phyloP scores from a whole-genome alignment of 2,888 invertebrate species.

The Falcaria lacertinaria region DNA sequence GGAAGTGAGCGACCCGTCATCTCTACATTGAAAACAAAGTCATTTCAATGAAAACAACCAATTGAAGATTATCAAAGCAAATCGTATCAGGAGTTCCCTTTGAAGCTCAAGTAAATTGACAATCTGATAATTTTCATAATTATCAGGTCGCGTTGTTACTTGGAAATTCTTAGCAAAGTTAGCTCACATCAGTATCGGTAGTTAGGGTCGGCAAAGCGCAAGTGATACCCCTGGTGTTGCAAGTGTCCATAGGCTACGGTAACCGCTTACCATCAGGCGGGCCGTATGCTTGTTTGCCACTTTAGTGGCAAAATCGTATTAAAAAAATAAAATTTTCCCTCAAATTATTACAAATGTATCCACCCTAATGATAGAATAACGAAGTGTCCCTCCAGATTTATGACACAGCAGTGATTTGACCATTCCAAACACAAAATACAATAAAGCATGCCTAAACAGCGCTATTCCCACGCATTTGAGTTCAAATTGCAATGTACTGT shows the following conservation, averaged over 20 bases:
- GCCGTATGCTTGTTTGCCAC: neutral
- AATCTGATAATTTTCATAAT: too few species aligned
- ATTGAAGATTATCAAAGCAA: too few species aligned
- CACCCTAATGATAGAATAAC: slow-evolving; percentile 4
- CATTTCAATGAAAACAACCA: too few species aligned
- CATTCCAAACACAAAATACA: neutral
- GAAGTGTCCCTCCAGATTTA: slow-evolving; percentile 22
- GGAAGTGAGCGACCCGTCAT: too few species aligned
- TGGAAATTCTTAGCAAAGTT: too few species aligned
- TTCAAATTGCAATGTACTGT: neutral
- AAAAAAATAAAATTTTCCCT: neutral
- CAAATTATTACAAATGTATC: neutral
- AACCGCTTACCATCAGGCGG: slow-evolving; percentile 3
- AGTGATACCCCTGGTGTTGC: slow-evolving; percentile 1
- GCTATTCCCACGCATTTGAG: neutral
- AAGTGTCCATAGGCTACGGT: slow-evolving; percentile 2
- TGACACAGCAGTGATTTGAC: slow-evolving; percentile 17
- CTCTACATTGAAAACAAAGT: too few species aligned
- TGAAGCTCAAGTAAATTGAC: too few species aligned
- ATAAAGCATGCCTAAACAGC: neutral
- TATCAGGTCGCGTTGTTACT: too few species aligned
- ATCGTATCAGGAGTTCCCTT: too few species aligned
- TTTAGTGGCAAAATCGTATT: too few species aligned
- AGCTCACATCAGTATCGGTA: too few species aligned
- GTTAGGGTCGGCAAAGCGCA: neutral